A percentile compares a stretch with the other conserved stretches of the same genome.
Evolutionary conservation across 2,888 invertebrate species (phyloP).

Genomic region (Caenorhabditis sp.): DNA sequence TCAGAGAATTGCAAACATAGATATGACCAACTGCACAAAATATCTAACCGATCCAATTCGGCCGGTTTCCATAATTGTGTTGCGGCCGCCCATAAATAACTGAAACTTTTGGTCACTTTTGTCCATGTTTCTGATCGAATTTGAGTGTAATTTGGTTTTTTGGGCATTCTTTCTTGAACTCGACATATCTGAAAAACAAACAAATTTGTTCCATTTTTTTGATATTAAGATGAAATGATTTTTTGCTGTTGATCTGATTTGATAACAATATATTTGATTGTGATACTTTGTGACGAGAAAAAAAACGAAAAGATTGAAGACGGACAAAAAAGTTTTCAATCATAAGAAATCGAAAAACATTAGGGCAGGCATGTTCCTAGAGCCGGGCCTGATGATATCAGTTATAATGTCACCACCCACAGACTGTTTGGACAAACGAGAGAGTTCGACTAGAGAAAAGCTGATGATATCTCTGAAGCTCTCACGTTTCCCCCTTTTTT

Average conservation of each 20-base stretch:
- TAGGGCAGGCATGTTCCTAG: too few relatives aligned
- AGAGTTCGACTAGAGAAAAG: too few relatives aligned
- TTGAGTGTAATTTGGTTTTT: constrained; percentile 40
- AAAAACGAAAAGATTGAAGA: constrained; percentile 10
- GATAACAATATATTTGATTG: neutral
- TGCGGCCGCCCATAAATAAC: constrained; percentile 53
- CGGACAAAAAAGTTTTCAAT: constrained; percentile 3
- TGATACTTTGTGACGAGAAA: constrained; percentile 4
- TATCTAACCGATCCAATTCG: constrained; percentile 53
- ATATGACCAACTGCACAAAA: constrained; percentile 56
- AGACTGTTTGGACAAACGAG: too few relatives aligned
- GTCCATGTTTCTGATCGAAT: constrained; percentile 48
- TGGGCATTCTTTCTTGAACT: constrained; percentile 57
- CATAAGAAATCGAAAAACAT: neutral
- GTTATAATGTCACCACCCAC: too few relatives aligned
- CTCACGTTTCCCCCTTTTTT: too few relatives aligned
- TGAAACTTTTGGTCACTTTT: constrained; percentile 51
- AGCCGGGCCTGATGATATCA: too few relatives aligned
- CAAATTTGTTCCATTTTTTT: too few relatives aligned
- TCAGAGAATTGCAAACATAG: constrained; percentile 52
- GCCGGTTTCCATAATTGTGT: constrained; percentile 50
- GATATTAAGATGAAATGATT: neutral
- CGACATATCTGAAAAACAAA: constrained; percentile 52
- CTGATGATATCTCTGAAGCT: too few relatives aligned
- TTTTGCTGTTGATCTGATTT: neutral